These are phyloP conservation scores for Psittacus erithacus DNA, from an alignment of 2,113 vertebrate species.

Conservation along the genomic window DNA sequence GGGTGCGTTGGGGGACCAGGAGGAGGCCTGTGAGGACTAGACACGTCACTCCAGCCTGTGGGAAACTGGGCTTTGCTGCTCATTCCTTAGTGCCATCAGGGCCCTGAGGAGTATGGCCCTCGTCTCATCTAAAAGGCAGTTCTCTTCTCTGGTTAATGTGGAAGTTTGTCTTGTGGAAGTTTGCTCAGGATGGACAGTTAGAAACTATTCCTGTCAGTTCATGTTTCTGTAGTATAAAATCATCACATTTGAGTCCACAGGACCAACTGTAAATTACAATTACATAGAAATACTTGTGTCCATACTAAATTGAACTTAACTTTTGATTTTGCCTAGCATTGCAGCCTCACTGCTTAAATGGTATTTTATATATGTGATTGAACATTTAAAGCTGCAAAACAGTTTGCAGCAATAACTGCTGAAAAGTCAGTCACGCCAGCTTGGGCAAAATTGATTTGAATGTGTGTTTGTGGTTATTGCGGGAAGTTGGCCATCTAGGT, in stretches of 20 bases:
- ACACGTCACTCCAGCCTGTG: background rate
- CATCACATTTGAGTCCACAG: background rate
- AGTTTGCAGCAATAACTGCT: background rate
- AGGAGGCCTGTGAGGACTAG: background rate
- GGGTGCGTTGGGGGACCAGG: background rate
- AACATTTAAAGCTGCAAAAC: background rate
- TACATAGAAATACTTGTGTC: background rate
- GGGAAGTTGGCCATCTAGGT: background rate
- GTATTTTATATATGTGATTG: background rate
- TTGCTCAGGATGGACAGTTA: background rate
- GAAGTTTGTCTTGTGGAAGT: background rate
- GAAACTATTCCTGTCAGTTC: background rate
- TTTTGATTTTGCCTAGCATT: background rate
- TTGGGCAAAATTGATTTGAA: background rate
- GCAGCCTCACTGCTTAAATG: background rate
- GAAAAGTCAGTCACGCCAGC: background rate
- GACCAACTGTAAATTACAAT: background rate
- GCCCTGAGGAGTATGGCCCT: background rate
- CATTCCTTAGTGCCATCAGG: background rate
- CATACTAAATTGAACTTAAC: rapidly evolving
- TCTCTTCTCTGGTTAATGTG: background rate
- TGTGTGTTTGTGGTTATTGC: background rate
- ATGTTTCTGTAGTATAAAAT: background rate
- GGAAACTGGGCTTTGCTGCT: background rate
- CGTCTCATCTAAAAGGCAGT: background rate